Percentiles rank a stretch among this genome's conserved stretches.
phyloP scores from a whole-genome alignment of 2,113 vertebrate genomes.

The Microcebus ravelobensis region DNA sequence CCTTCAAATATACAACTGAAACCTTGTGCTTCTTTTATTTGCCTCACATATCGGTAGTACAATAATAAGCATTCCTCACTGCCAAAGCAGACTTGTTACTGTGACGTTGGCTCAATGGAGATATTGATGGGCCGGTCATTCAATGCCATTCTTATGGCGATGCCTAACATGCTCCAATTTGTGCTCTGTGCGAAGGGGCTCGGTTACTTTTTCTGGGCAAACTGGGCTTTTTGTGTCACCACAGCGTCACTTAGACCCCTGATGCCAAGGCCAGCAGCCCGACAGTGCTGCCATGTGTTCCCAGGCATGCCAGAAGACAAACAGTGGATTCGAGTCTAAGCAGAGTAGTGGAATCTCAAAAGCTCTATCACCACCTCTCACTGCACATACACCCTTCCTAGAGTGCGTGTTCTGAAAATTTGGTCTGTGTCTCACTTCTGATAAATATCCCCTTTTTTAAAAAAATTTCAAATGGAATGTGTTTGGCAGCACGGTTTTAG shows the following conservation, averaged over 20 bases:
- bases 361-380: background rate
- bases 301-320: background rate
- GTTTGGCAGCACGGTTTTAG: conserved; percentile 10
- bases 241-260: background rate
- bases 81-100: conserved; percentile 23
- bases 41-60: conserved; percentile 11
- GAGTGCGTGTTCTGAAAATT: conserved; percentile 43
- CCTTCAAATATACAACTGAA: background rate
- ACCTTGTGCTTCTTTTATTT: background rate
- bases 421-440: background rate
- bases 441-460: background rate
- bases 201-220: conserved; percentile 30
- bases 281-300: background rate
- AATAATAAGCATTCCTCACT: background rate
- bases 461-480: conserved; percentile 26
- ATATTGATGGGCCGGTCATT: background rate
- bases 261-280: background rate
- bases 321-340: conserved; percentile 45
- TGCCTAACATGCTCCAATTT: background rate
- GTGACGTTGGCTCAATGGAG: background rate
- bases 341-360: conserved; percentile 48
- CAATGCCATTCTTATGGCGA: background rate
- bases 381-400: background rate
- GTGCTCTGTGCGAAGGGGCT: conserved; percentile 26
- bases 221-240: conserved; percentile 27